Evolutionary conservation across 64 coral and sea anemone species (phyloP).

Genomic region (Porites lutea): DNA sequence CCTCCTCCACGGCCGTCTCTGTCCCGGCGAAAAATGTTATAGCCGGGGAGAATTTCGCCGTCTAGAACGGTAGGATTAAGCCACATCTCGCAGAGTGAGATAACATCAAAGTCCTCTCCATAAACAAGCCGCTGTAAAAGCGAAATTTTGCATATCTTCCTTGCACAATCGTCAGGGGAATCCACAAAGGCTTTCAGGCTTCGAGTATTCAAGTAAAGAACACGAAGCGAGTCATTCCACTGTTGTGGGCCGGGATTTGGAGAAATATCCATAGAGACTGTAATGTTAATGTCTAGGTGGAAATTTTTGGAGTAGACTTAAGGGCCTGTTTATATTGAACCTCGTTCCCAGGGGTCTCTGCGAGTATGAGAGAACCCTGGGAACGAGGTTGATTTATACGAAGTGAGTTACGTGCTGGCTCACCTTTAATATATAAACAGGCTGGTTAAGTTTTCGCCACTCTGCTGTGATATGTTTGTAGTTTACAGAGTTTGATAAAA

Average conservation of each 20-base stretch:
- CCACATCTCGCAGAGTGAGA: slow-evolving; percentile 62
- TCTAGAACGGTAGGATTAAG: slow-evolving; percentile 40
- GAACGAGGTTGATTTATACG: too few relatives aligned
- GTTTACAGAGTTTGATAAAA: too few relatives aligned
- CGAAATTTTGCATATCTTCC: slow-evolving; percentile 60
- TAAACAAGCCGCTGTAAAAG: slow-evolving; percentile 43
- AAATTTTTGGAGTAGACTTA: too few relatives aligned
- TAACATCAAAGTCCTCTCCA: slow-evolving; percentile 9
- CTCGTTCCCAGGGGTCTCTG: too few relatives aligned
- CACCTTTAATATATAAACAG: too few relatives aligned
- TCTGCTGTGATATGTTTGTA: too few relatives aligned
- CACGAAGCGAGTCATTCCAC: background rate
- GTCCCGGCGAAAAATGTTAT: slow-evolving; percentile 50
- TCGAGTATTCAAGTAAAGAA: slow-evolving; percentile 38
- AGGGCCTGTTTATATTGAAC: too few relatives aligned
- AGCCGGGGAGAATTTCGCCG: slow-evolving; percentile 26
- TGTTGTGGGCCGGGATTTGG: slow-evolving; percentile 31
- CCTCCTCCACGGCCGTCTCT: slow-evolving; percentile 20
- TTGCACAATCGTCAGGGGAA: background rate
- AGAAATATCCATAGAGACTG: slow-evolving; percentile 4
- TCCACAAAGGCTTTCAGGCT: slow-evolving; percentile 15
- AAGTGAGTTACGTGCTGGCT: too few relatives aligned
- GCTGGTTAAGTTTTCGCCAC: too few relatives aligned
- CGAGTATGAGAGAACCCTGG: too few relatives aligned
- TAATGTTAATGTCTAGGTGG: background rate